Evolutionary conservation across 2,888 invertebrate species (phyloP).

Genomic region (Pollenia angustigena): DNA sequence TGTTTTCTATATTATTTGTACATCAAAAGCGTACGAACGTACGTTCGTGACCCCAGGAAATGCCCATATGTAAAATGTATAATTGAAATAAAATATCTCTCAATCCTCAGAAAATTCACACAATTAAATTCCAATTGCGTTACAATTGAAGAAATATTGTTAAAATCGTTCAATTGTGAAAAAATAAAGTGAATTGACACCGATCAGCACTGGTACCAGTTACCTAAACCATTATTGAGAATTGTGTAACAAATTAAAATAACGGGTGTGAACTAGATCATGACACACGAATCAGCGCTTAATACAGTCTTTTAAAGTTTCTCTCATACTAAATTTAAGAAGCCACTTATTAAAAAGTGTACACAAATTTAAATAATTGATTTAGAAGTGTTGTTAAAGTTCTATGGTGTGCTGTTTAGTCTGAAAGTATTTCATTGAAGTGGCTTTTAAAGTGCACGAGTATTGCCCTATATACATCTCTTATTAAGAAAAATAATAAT

Average conservation of each 20-base stretch:
- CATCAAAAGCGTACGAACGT: too few species aligned
- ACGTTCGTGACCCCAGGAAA: too few species aligned
- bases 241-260: constrained; percentile 23
- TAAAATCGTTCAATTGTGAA: constrained; percentile 38
- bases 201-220: constrained; percentile 17
- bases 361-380: constrained; percentile 28
- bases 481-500: background rate
- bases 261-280: constrained; percentile 7
- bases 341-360: background rate
- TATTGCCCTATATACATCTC: background rate
- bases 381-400: constrained; percentile 4
- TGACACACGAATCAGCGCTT: background rate
- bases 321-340: background rate
- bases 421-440: constrained; percentile 12
- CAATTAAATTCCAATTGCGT: constrained; percentile 66
- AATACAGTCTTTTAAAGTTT: constrained; percentile 9
- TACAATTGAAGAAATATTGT: constrained; percentile 40
- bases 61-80: constrained; percentile 27
- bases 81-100: constrained; percentile 1
- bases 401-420: background rate
- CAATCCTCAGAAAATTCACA: constrained; percentile 56
- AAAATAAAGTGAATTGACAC: constrained; percentile 34
- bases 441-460: background rate
- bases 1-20: too few species aligned
- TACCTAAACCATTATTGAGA: background rate